Conservation (phyloP, 2,888 invertebrate genomes). For the Cantharis rufa region DNA sequence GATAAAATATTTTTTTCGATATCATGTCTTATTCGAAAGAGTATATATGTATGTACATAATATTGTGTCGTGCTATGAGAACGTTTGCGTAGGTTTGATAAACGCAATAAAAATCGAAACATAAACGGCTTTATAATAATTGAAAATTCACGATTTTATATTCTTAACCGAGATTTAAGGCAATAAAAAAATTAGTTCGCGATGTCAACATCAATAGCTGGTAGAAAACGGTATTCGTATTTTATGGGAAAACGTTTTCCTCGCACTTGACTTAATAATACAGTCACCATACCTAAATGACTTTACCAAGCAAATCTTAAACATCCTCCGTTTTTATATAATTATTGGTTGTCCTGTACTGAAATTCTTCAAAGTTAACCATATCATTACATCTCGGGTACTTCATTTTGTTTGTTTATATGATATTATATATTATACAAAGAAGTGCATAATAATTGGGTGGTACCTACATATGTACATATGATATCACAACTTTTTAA, state of each 20-base stretch:
- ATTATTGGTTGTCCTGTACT: conserved; percentile 6
- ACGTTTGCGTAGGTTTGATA: not conserved
- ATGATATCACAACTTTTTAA: not conserved
- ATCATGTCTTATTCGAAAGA: not conserved
- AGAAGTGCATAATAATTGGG: not conserved
- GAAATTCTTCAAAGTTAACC: conserved; percentile 9
- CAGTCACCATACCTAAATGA: conserved; percentile 5
- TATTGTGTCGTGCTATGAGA: not conserved
- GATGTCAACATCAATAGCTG: conserved; percentile 23
- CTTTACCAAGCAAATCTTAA: conserved; percentile 2
- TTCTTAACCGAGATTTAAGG: conserved; percentile 17
- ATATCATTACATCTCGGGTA: conserved; percentile 7
- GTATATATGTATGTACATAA: no score
- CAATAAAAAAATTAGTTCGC: conserved; percentile 25
- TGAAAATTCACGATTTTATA: conserved; percentile 32
- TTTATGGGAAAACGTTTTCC: not conserved
- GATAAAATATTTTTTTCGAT: no score
- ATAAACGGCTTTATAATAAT: not conserved
- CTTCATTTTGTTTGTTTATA: conserved; percentile 11
- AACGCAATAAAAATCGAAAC: not conserved
- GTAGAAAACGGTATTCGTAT: not conserved
- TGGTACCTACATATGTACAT: no score
- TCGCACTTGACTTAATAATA: conserved; percentile 10
- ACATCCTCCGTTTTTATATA: conserved; percentile 11
- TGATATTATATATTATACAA: not conserved